Evolutionary conservation across 2,113 vertebrate species (phyloP).

Genomic region (Melanerpes formicivorus): DNA sequence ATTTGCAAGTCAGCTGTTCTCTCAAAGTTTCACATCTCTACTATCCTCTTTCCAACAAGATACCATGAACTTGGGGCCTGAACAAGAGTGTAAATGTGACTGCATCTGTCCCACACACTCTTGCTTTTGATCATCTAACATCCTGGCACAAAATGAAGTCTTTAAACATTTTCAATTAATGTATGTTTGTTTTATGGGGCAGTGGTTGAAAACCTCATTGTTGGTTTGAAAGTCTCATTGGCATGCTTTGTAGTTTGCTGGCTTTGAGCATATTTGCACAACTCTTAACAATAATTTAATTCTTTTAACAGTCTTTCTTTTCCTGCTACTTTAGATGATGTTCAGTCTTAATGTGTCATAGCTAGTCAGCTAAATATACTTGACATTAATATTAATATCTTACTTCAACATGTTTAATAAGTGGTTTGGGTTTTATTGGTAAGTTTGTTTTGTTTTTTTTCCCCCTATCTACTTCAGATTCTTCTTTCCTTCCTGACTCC

Average conservation of each 20-base stretch:
- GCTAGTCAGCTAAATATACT: not conserved
- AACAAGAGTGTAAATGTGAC: not conserved
- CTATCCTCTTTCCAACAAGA: not conserved
- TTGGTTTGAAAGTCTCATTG: not conserved
- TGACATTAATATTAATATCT: not conserved
- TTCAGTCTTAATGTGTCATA: not conserved
- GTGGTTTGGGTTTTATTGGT: not conserved
- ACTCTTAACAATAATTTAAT: not conserved
- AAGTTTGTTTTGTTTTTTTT: not conserved
- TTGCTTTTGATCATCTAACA: not conserved
- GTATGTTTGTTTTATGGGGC: not conserved
- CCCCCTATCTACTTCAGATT: constrained; percentile 68
- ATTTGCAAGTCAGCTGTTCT: not conserved
- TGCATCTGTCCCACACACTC: not conserved
- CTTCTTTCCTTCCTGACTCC: constrained; percentile 91
- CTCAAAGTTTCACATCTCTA: not conserved
- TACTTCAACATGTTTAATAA: not conserved
- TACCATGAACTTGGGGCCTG: not conserved
- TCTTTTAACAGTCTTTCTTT: not conserved
- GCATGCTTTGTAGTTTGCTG: not conserved
- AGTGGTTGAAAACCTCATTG: not conserved
- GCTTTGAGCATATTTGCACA: not conserved
- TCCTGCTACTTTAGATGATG: not conserved
- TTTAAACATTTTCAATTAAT: not conserved
- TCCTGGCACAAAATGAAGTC: not conserved